Evolutionary conservation across 1,140 invertebrate species (phyloP).

Genomic region (Cardiocondyla obscurior): DNA sequence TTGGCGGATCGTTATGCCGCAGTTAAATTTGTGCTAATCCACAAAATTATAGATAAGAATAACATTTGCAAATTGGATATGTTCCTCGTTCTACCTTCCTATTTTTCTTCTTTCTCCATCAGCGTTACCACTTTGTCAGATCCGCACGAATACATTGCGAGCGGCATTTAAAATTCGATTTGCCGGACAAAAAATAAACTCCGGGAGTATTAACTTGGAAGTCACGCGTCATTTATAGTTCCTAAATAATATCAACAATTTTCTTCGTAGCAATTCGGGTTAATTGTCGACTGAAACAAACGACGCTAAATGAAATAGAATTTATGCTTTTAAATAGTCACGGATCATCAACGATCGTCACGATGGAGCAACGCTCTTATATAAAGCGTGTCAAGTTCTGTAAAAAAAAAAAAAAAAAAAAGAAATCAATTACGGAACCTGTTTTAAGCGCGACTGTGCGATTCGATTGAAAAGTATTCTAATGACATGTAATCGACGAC

Average conservation of each 20-base stretch:
- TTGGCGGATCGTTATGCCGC: conserved; percentile 8
- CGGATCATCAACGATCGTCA: conserved; percentile 18
- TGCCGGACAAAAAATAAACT: conserved; percentile 55
- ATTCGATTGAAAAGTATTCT: background rate
- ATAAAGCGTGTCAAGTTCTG: background rate
- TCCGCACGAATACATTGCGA: conserved; percentile 43
- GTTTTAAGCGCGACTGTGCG: background rate
- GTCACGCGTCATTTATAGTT: conserved; percentile 3
- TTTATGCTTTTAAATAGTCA: conserved; percentile 15
- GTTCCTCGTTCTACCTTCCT: background rate
- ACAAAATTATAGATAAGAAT: conserved; percentile 40
- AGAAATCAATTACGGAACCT: conserved; percentile 14
- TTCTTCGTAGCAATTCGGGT: conserved; percentile 7
- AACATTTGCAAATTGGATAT: conserved; percentile 30
- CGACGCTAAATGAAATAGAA: conserved; percentile 11
- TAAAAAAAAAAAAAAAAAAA: conserved; percentile 31
- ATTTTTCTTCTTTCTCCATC: conserved; percentile 23
- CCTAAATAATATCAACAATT: background rate
- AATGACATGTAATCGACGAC: conserved; percentile 1
- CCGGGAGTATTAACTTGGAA: background rate
- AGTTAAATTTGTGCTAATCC: conserved; percentile 30
- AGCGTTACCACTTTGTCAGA: conserved; percentile 24
- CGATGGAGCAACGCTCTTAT: background rate
- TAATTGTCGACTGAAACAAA: conserved; percentile 19
- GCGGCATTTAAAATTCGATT: conserved; percentile 65